phyloP scores from a whole-genome alignment of 2,888 invertebrate species.

The Notodonta dromedarius region DNA sequence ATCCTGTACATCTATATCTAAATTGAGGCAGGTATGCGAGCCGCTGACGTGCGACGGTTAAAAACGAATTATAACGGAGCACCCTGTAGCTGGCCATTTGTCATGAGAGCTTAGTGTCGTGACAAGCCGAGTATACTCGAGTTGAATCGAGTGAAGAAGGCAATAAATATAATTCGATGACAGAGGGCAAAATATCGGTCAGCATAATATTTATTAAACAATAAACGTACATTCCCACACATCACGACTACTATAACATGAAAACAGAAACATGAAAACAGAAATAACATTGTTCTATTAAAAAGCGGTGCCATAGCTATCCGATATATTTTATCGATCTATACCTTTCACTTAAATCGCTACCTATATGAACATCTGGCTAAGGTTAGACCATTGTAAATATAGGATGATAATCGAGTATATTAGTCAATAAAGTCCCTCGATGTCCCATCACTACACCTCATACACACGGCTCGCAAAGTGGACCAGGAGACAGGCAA shows the following conservation, averaged over 20 bases:
- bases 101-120: constrained; percentile 56
- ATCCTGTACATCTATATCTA: constrained; percentile 48
- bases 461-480: constrained; percentile 40
- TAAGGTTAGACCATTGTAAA: too few relatives aligned
- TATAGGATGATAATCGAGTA: too few relatives aligned
- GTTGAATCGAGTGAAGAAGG: background rate
- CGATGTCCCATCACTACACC: constrained; percentile 24
- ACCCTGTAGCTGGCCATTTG: constrained; percentile 73
- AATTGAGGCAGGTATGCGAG: constrained; percentile 52
- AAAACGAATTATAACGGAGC: constrained; percentile 78
- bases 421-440: background rate
- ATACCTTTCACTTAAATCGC: too few relatives aligned
- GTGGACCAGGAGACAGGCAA: constrained; percentile 53
- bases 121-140: constrained; percentile 9
- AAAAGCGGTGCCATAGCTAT: too few relatives aligned
- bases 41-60: constrained; percentile 77
- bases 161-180: background rate
- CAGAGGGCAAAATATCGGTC: too few relatives aligned
- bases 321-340: too few relatives aligned
- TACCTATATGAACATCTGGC: too few relatives aligned
- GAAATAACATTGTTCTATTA: too few relatives aligned
- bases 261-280: too few relatives aligned
- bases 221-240: too few relatives aligned
- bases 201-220: too few relatives aligned
- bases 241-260: too few relatives aligned